These are phyloP conservation scores for Congeria kusceri DNA, from an alignment of 2,888 invertebrate genomes.

Conservation along the genomic window DNA sequence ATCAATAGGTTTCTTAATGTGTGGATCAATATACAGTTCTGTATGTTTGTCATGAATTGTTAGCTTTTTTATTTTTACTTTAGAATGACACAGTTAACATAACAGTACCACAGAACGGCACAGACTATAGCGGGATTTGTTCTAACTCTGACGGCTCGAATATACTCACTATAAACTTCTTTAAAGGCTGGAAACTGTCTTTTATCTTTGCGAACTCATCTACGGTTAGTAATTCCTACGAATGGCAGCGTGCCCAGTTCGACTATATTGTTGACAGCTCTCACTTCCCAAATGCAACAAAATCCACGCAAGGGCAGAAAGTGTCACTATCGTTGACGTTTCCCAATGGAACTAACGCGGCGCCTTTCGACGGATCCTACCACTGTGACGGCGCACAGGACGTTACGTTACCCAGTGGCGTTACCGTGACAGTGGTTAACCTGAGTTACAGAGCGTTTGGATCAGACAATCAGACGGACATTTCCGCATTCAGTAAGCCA, in stretches of 20 bases:
- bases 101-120: slow-evolving; percentile 5
- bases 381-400: slow-evolving; percentile 20
- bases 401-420: slow-evolving; percentile 21
- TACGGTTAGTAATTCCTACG: slow-evolving; percentile 1
- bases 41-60: too few relatives aligned
- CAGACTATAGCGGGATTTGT: slow-evolving; percentile 14
- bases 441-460: slow-evolving; percentile 54
- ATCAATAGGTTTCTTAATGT: too few relatives aligned
- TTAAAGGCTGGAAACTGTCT: slow-evolving; percentile 25
- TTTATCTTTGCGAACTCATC: slow-evolving; percentile 30
- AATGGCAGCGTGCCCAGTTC: slow-evolving; percentile 11
- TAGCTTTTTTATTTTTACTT: slow-evolving; percentile 11
- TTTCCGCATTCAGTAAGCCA: slow-evolving; percentile 36
- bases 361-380: slow-evolving; percentile 33
- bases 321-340: slow-evolving; percentile 3
- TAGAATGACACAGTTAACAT: slow-evolving; percentile 31
- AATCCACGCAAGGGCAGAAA: neutral
- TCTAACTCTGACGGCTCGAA: slow-evolving; percentile 4
- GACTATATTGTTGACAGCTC: slow-evolving; percentile 9
- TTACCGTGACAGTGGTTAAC: slow-evolving; percentile 27
- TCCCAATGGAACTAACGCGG: slow-evolving; percentile 29
- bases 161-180: slow-evolving; percentile 33
- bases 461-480: slow-evolving; percentile 25
- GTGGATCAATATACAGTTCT: too few relatives aligned
- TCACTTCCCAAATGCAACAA: slow-evolving; percentile 24